Base-by-base conservation (phyloP, 2,888 invertebrate species). In the Eristalis tenax region DNA sequence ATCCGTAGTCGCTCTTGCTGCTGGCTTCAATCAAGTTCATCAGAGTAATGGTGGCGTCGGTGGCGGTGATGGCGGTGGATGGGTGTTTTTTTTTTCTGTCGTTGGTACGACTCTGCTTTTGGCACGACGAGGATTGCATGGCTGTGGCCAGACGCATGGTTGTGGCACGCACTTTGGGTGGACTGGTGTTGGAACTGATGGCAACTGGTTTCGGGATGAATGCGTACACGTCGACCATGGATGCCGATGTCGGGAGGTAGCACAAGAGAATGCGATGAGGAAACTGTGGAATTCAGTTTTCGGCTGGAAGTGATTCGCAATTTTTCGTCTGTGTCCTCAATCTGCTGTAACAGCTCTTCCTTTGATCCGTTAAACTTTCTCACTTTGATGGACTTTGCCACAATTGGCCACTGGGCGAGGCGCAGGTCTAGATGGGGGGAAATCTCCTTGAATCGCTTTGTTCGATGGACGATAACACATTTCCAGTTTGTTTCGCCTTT, bases 1-100 rank as follows among this genome's bases (percentile, higher is more conserved):
- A 22, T 22, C 28, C 57, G 35, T 6, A 61, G 57, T 40, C 57
- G 40, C 57, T 57, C 57, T 28, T 66, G 26, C 57, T 57, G 69
- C 43, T 79, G 79, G 59, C 66, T 73, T 65, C 79, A 65, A 66
- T 80, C 73, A 80, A 71, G 79, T 66, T 28, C 75, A 80, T 66
- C 80, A 59, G 65, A 11, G 65, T 38, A 40, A 65, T 66, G 38
- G 15, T 66, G 50, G 50, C 50, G 50, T 6, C n/a, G 43, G 15
- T 18, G 50, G 28, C 26, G 18, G 23, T 38, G 65, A 38, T 18
- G 59, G 57, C 18, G 63, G 23, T 70, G 57, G 35, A 40, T 40
- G 66, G 18, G 18, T 43, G 32, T 8, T 73, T 63, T 63, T 38
- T 38, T 38, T 11, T 32, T 10, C 32, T 32, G 32, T 32, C 38